phyloP scores from a whole-genome alignment of 2,888 invertebrate genomes.

The Tromatobia lineatoria region DNA sequence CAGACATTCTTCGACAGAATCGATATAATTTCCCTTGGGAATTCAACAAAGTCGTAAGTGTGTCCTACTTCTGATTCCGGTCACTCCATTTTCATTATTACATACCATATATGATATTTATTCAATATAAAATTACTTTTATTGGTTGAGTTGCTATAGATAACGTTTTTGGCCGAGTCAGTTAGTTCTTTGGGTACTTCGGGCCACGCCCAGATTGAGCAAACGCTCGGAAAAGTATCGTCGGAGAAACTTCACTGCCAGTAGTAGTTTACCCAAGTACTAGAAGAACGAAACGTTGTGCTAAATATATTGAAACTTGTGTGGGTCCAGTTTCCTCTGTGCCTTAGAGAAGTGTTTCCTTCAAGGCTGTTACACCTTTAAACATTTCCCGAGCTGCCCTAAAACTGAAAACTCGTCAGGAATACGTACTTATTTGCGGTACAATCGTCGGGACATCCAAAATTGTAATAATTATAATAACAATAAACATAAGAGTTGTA shows the following conservation, averaged over 20 bases:
- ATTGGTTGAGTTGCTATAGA: neutral
- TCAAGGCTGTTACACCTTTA: constrained; percentile 16
- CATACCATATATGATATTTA: neutral
- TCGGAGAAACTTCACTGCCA: constrained; percentile 22
- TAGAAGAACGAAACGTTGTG: constrained; percentile 11
- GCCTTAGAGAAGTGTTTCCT: constrained; percentile 34
- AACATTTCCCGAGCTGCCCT: neutral
- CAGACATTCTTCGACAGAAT: neutral
- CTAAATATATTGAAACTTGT: constrained; percentile 20
- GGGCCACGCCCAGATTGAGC: neutral
- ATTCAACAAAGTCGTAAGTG: neutral
- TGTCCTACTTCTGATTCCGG: constrained; percentile 17
- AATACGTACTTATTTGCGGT: neutral
- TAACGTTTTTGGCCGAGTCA: neutral
- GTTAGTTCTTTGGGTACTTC: constrained; percentile 1
- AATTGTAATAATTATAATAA: neutral
- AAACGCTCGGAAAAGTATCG: constrained; percentile 17
- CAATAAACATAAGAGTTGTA: neutral
- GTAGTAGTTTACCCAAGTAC: constrained; percentile 14
- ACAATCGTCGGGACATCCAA: neutral
- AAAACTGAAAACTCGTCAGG: neutral
- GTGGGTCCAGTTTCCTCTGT: neutral
- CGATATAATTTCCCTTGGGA: neutral
- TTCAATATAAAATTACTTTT: constrained; percentile 9
- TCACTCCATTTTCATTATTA: constrained; percentile 19